Conservation (phyloP, 1,140 invertebrate genomes). For the Leptopilina boulardi region DNA sequence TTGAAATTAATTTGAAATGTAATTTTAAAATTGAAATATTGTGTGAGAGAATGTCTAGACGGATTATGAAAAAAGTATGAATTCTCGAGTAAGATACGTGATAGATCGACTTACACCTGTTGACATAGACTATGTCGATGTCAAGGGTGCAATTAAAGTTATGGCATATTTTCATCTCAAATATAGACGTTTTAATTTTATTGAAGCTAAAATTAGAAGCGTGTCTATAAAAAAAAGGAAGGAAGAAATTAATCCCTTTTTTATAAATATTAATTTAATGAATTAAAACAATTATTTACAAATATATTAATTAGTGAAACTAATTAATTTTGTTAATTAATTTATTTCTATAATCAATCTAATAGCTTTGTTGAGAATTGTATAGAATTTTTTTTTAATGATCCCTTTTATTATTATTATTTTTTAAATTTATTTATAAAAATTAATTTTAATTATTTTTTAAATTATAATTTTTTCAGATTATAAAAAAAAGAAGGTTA, state of each 20-base stretch:
- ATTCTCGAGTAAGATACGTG: neutral
- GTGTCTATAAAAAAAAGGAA: neutral
- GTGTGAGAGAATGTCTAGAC: neutral
- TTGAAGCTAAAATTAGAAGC: neutral
- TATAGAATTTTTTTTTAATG: too few relatives aligned
- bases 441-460: neutral
- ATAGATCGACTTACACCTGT: neutral
- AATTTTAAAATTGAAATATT: too few relatives aligned
- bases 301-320: too few relatives aligned
- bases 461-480: neutral
- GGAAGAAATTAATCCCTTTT: neutral
- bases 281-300: too few relatives aligned
- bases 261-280: constrained; percentile 1
- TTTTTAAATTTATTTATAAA: neutral
- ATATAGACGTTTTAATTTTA: neutral
- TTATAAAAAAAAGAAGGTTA: constrained; percentile 34
- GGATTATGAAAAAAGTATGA: neutral
- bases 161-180: constrained; percentile 14
- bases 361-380: too few relatives aligned
- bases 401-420: constrained; percentile 2
- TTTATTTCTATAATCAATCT: too few relatives aligned
- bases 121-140: neutral
- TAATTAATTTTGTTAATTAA: too few relatives aligned
- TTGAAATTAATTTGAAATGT: too few relatives aligned
- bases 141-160: neutral